A percentile compares a stretch with the other conserved stretches of the same genome.
Conservation (phyloP, 2,888 invertebrate species). For the Acleris cristana region DNA sequence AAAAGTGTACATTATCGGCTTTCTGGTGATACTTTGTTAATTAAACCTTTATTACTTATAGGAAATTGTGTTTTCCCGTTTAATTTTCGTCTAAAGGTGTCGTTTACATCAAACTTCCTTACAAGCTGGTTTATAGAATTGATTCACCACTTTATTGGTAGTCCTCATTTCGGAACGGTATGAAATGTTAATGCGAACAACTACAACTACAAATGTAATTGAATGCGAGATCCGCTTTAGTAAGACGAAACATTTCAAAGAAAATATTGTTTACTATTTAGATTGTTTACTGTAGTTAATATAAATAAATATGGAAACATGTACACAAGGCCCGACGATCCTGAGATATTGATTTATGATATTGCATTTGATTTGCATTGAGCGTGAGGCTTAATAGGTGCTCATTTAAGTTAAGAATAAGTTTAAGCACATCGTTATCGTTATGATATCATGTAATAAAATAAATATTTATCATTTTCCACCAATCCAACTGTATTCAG, state of each 20-base stretch:
- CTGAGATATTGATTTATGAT: conserved; percentile 22
- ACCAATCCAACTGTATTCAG: conserved; percentile 22
- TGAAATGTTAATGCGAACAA: no score
- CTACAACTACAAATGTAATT: no score
- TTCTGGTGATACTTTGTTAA: no score
- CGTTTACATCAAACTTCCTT: no score
- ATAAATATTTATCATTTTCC: background rate
- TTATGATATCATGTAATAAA: background rate
- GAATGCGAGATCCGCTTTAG: background rate
- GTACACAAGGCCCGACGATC: background rate
- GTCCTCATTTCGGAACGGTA: no score
- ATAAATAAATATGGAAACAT: background rate
- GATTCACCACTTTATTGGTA: no score
- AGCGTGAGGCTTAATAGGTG: conserved; percentile 32
- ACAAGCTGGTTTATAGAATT: no score
- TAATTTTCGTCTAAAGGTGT: no score
- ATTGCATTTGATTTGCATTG: conserved; percentile 28
- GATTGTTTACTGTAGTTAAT: background rate
- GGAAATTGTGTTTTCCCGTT: no score
- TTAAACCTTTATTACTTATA: no score
- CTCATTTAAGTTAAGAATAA: conserved; percentile 31
- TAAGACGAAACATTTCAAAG: conserved; percentile 13
- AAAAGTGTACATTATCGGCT: no score
- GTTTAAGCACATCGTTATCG: conserved; percentile 14
- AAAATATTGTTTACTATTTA: conserved; percentile 22